Base-by-base conservation (phyloP, 1,140 invertebrate genomes). In the Drosophila watanabei region DNA sequence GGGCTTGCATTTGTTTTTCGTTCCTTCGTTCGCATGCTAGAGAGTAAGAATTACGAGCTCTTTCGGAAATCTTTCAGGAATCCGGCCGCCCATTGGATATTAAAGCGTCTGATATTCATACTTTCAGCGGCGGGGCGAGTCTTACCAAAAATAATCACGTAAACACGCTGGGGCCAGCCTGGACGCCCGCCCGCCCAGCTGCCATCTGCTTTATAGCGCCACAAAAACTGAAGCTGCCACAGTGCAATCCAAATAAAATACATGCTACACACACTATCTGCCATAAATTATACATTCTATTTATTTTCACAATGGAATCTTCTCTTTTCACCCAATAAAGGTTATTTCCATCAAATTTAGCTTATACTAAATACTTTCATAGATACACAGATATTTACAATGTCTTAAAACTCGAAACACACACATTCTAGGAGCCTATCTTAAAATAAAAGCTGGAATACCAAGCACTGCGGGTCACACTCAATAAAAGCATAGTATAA, bases 171-270 rank as follows among this genome's bases (percentile, higher is more conserved):
- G 63, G 48, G 63, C 43, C 35, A 24, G 57, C 16, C 41, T 33
- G 63, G 30, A 41, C 20, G 13, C 30, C 20, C 52, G 52, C 20
- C 45, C 8, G 64, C 32, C 59, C 14, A 63, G 57, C 66, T 73
- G 66, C 62, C 80, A 77, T 80, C 59, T 90, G 84, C 70, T 85
- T 49, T 64, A 64, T 71, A 79, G 59, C 83, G 60, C 62, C 48
- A 32, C 62, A 63, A 56, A 70, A 51, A 39, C 54, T 30, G 54
- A 80, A 51, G 64, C 1, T 24, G 63, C 59, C 80, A 41, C 58
- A 54, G 39, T 73, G 69, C 45, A 52, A 37, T 61, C 65, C 65
- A 65, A 81, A 75, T 70, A 58, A 85, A 88, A 62, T 56, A 51
- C 48, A 60, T 32, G 24, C 14, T 33, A 37, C 2, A 39, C 54